These are phyloP conservation scores for Varroa destructor DNA, from an alignment of 1,140 invertebrate species.

Conservation along the genomic window DNA sequence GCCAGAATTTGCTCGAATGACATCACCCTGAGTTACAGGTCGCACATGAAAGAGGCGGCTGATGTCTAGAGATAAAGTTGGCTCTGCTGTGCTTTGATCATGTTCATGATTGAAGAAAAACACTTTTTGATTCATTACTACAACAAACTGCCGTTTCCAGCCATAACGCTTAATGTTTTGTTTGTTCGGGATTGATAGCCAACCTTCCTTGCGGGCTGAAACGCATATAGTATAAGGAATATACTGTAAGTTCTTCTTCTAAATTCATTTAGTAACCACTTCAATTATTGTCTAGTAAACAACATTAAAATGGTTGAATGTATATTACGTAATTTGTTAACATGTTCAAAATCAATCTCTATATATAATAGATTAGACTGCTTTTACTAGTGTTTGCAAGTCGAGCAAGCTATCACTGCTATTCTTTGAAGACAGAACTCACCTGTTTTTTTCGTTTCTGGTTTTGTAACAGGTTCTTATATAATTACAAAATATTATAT, in stretches of 20 bases:
- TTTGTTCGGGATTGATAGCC: slow-evolving; percentile 85
- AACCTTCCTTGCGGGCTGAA: slow-evolving; percentile 73
- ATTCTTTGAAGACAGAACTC: no score
- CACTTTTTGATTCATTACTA: slow-evolving; percentile 89
- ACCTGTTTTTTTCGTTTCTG: no score
- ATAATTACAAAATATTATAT: not conserved
- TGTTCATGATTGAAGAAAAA: slow-evolving; percentile 92
- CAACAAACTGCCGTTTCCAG: slow-evolving; percentile 93
- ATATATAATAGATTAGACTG: no score
- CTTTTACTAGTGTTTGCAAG: no score
- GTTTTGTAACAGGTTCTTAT: no score
- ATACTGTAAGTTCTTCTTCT: no score
- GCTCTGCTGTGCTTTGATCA: slow-evolving; percentile 87
- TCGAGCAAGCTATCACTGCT: no score
- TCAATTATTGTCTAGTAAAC: no score
- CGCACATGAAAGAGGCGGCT: slow-evolving; percentile 97
- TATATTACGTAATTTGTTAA: no score
- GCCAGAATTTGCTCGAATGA: slow-evolving; percentile 91
- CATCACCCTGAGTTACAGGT: slow-evolving; percentile 93
- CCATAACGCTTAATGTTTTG: slow-evolving; percentile 87
- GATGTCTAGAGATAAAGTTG: slow-evolving; percentile 77
- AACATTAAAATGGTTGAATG: no score
- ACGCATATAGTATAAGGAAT: not conserved
- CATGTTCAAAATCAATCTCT: no score
- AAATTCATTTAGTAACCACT: no score